A percentile compares a stretch with the other conserved stretches of the same genome.
Conservation (phyloP, 2,113 vertebrate species). For the Brachyhypopomus occidentalis region DNA sequence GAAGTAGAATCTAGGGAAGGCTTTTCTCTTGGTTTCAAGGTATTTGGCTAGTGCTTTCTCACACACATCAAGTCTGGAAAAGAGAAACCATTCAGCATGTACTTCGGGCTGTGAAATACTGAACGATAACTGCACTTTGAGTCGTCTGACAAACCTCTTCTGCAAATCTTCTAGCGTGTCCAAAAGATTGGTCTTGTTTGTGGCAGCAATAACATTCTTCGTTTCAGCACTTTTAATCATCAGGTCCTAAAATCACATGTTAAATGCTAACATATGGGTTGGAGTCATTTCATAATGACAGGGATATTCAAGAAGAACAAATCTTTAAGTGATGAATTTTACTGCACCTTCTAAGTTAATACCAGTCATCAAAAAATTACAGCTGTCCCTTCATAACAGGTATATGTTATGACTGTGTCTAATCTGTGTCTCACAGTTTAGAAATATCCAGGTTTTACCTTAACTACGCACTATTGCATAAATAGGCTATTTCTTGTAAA, state of each 20-base stretch:
- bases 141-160: conserved; percentile 68
- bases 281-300: neutral
- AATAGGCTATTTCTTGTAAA: too few species aligned
- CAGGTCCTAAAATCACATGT: conserved; percentile 65
- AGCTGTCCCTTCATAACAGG: too few species aligned
- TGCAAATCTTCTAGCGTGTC: conserved; percentile 79
- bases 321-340: neutral
- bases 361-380: too few species aligned
- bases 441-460: too few species aligned
- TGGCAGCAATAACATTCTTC: conserved; percentile 80
- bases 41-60: conserved; percentile 81
- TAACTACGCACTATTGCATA: too few species aligned
- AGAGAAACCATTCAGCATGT: neutral
- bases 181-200: conserved; percentile 72
- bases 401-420: too few species aligned
- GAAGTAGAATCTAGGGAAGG: conserved; percentile 81
- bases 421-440: too few species aligned
- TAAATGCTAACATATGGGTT: conserved; percentile 5
- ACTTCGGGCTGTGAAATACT: neutral
- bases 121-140: neutral
- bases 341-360: too few species aligned
- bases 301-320: neutral
- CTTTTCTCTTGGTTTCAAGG: conserved; percentile 78
- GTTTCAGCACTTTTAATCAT: conserved; percentile 75
- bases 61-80: conserved; percentile 76